Evolutionary conservation across 2,797 vertebrate genomes (phyloP), one percentile per base, ranked within the genome.

Genomic region (Syndactyla subalaris): DNA sequence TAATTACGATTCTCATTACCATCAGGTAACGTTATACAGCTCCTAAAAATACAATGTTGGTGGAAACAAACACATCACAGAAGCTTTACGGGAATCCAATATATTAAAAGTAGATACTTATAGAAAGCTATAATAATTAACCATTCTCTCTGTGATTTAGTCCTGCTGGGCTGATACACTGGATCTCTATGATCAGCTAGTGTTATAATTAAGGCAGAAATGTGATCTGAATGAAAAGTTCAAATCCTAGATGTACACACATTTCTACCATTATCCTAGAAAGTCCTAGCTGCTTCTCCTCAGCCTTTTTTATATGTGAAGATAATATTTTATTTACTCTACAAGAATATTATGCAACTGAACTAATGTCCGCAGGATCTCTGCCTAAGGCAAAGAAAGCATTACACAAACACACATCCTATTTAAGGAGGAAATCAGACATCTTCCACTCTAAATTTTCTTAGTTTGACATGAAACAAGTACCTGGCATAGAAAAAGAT

Each of bases 271-370:
- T 38, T n/a, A 43, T 57, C 61, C 57, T 71, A 49, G 45, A 46
- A 85, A 94, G 34, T 10, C 32, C 36, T 18, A 59, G 26, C 9
- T 75, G 7, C 36, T 71, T 61, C 26, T 83, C 30, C 41, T 68
- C 68, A 83, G 48, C 59, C 84, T 78, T 85, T 78, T 88, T n/a
- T 23, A 10, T 43, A 48, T 29, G 27, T 13, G 27, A 86, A 63
- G 22, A 63, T 54, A 83, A 54, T 34, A 49, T 78, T 83, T 95
- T 89, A 61, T 94, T 92, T 92, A 90, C 78, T 54, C 85, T 61
- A 96, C 66, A 73, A 75, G 43, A 45, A 52, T 38, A 48, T 55
- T 90, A 78, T 46, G 39, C 32, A 81, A 66, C 59, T 58, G 23
- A 95, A 81, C 48, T 78, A 66, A 54, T 43, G 54, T 82, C 71